Evolutionary conservation across 2,797 vertebrate genomes (phyloP).

Genomic region (Nyctibius grandis): DNA sequence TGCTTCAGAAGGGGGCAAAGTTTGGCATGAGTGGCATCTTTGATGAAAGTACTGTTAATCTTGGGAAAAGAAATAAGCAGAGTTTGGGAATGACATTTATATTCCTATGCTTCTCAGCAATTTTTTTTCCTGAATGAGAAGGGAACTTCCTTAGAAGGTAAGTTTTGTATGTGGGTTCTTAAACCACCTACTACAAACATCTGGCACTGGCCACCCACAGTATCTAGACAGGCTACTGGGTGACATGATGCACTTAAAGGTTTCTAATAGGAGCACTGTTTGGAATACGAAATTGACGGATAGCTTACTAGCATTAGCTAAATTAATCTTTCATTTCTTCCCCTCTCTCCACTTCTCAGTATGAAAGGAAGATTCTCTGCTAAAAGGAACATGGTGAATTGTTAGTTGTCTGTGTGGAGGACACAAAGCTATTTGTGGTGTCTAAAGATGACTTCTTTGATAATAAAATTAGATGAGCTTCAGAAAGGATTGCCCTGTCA

Average conservation of each 20-base stretch:
- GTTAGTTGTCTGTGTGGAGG: slow-evolving; percentile 71
- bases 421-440: slow-evolving; percentile 71
- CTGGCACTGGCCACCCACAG: neutral
- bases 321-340: neutral
- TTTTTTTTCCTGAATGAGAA: neutral
- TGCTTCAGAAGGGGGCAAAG: slow-evolving; percentile 44
- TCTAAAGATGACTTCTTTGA: slow-evolving; percentile 67
- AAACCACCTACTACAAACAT: neutral
- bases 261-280: neutral
- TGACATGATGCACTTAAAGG: neutral
- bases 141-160: neutral
- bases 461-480: slow-evolving; percentile 65
- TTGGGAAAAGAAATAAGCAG: neutral
- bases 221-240: neutral
- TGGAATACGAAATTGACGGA: neutral
- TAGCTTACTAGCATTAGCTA: neutral
- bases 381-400: slow-evolving; percentile 34
- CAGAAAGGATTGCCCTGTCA: slow-evolving; percentile 46
- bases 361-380: slow-evolving; percentile 61
- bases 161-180: neutral
- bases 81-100: neutral
- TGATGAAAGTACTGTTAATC: neutral
- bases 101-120: neutral
- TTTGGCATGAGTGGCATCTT: slow-evolving; percentile 49
- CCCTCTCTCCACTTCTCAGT: neutral